Conservation (phyloP, 2,113 vertebrate genomes). For the Asarcornis scutulata region DNA sequence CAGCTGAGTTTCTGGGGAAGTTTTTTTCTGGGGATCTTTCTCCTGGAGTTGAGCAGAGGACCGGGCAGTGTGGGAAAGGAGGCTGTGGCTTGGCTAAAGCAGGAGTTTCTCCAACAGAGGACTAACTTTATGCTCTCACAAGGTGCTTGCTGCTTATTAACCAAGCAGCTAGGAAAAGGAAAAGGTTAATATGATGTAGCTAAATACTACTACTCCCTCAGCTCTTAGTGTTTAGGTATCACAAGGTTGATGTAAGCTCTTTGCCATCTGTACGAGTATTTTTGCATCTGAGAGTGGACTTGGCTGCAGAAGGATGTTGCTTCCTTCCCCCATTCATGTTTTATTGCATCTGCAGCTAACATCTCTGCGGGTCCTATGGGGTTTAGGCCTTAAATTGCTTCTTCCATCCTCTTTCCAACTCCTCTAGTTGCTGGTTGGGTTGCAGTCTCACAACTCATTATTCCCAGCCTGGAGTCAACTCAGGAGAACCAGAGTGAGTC, state of each 20-base stretch:
- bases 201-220: not conserved
- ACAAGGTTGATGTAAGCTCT: not conserved
- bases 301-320: constrained; percentile 36
- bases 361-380: constrained; percentile 5
- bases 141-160: not conserved
- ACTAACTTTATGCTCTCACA: not conserved
- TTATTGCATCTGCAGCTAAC: constrained; percentile 60
- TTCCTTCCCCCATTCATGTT: constrained; percentile 42
- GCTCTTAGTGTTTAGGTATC: not conserved
- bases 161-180: not conserved
- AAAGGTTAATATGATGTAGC: not conserved
- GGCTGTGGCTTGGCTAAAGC: not conserved
- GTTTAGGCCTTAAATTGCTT: constrained; percentile 45
- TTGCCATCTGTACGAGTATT: not conserved
- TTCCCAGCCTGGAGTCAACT: not conserved
- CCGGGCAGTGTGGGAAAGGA: not conserved
- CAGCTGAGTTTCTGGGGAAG: not conserved
- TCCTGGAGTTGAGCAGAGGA: not conserved
- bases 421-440: not conserved
- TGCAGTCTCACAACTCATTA: not conserved
- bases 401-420: not conserved
- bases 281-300: not conserved
- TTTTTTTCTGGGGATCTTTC: not conserved
- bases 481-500: not conserved
- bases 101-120: not conserved